Evolutionary conservation across 2,797 vertebrate genomes (phyloP).

Genomic region (Urophycis tenuis): DNA sequence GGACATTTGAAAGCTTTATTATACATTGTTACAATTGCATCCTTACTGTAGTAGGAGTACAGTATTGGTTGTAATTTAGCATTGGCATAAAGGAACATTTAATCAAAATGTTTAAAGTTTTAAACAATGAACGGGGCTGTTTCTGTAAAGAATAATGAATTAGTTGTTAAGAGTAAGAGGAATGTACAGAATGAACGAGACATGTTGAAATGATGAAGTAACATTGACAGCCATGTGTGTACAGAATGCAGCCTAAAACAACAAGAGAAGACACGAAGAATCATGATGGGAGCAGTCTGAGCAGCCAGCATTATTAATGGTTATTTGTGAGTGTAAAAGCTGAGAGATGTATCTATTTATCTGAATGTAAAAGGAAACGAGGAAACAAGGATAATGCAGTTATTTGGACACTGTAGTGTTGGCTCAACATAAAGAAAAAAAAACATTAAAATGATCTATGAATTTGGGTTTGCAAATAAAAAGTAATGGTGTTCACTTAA

Average conservation of each 20-base stretch:
- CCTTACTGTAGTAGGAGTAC: too few species aligned
- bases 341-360: background rate
- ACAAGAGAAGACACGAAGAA: constrained; percentile 70
- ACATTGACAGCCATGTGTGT: constrained; percentile 15
- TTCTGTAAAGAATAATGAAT: background rate
- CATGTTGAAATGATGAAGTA: background rate
- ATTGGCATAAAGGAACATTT: background rate
- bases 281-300: constrained; percentile 75
- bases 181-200: background rate
- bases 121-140: background rate
- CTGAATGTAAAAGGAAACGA: constrained; percentile 73
- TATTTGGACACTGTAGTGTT: constrained; percentile 72
- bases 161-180: background rate
- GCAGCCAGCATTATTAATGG: constrained; percentile 74
- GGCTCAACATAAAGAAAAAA: constrained; percentile 70
- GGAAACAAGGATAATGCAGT: constrained; percentile 63
- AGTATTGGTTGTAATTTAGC: background rate
- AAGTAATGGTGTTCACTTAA: constrained; percentile 85
- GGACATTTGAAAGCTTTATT: background rate
- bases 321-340: constrained; percentile 63
- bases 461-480: constrained; percentile 72
- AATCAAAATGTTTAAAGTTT: background rate
- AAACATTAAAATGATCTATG: constrained; percentile 75
- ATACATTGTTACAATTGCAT: background rate
- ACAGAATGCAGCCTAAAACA: constrained; percentile 30